phyloP scores from a whole-genome alignment of 2,113 vertebrate genomes.

The Sitta europaea region DNA sequence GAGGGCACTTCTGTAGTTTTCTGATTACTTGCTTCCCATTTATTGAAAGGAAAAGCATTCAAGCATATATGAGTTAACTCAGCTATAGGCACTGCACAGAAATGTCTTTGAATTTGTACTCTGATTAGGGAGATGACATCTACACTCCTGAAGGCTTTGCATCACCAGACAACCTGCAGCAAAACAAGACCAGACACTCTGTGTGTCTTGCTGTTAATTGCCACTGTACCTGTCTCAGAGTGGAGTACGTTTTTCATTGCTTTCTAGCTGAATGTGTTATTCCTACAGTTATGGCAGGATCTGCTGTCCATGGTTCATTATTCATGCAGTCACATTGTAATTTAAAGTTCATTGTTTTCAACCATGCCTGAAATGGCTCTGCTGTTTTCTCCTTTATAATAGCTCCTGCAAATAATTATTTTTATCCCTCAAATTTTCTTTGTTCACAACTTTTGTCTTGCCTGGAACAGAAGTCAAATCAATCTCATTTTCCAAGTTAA shows the following conservation, averaged over 20 bases:
- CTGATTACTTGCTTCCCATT: background rate
- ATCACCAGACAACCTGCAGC: conserved; percentile 11
- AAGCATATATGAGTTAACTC: background rate
- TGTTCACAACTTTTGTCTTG: background rate
- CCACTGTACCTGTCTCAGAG: background rate
- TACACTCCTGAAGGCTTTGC: background rate
- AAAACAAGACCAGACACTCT: background rate
- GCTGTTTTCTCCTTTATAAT: background rate
- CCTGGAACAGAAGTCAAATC: background rate
- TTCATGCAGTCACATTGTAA: background rate
- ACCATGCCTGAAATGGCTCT: background rate
- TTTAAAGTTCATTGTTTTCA: background rate
- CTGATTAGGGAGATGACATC: background rate
- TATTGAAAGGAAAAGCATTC: background rate
- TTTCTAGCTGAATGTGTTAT: background rate
- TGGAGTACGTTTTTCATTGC: background rate
- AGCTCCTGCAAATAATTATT: background rate
- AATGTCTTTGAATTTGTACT: background rate
- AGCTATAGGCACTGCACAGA: background rate
- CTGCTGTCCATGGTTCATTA: background rate
- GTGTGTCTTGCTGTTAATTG: conserved; percentile 36
- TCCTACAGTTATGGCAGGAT: background rate
- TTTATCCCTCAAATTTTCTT: conserved; percentile 28
- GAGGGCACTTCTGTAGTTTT: background rate
- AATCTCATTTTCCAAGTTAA: background rate